Evolutionary conservation across 1,140 invertebrate species (phyloP), one percentile per base, ranked within the genome.

Genomic region (Schlechtendalia chinensis): DNA sequence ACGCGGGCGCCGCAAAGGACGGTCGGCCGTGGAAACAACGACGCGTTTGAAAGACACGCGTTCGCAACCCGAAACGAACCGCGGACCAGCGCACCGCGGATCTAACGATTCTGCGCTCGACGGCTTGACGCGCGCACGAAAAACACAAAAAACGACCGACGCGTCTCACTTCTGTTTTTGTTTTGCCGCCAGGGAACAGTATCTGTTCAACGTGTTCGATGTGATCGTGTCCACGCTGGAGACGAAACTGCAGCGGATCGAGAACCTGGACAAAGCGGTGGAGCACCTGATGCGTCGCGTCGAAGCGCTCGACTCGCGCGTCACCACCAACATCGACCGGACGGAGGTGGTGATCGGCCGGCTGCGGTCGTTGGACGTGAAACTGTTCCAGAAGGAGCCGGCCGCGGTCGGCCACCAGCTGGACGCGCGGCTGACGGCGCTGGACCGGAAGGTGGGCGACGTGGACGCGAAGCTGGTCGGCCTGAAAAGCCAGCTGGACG

Each of bases 151-250:
- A n/a, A n/a, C n/a, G n/a, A n/a, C n/a, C n/a, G n/a, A n/a, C n/a
- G n/a, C n/a, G n/a, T n/a, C n/a, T 24, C 10, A 1, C n/a, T 77
- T 69, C 17, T 77, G 14, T 47, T 77, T 59, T 27, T 63, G 83
- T 84, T 86, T 86, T 87, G 84, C 92, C 91, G 65, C 90, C 90
- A 95, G 93, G 86, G 93, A 95, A 85, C 93, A 94, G 85, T 94
- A 94, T 85, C 89, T 95, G 56, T 93, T 94, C 86, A 93, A 93
- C 84, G 91, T 96, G 47, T 94, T 95, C 86, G 94, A 95, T 86
- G 92, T 93, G 14, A 93, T 95, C 82, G 92, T 95, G 27, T 93
- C 92, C 80, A 95, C 93, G 17, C 87, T 96, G 82, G 93, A 96
- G 85, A 92, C 91, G 16, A 95, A 95, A 87, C 87, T 96, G 5